These are phyloP conservation scores for Heterochromis multidens DNA, from an alignment of 2,113 vertebrate species.

Conservation along the genomic window DNA sequence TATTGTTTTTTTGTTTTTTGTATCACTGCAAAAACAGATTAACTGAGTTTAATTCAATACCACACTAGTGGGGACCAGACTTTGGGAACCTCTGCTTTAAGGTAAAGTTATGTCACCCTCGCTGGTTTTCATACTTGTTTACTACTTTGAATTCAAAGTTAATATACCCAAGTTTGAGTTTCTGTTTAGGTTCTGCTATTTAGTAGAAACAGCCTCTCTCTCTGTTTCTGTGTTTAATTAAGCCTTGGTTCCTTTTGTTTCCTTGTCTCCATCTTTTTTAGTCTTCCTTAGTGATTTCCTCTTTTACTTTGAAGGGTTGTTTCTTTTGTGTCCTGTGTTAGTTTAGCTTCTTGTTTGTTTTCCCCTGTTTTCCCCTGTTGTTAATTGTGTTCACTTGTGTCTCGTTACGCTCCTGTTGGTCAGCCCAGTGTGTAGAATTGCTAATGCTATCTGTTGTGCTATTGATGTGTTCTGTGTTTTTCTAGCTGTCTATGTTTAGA, in stretches of 20 bases:
- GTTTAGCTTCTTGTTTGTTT: not conserved
- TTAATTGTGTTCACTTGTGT: too few relatives aligned
- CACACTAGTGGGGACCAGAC: fast-evolving
- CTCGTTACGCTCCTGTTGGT: too few relatives aligned
- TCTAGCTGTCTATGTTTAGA: too few relatives aligned
- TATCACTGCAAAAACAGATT: too few relatives aligned
- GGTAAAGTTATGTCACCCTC: not conserved
- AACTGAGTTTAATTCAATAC: not conserved
- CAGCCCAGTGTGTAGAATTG: too few relatives aligned
- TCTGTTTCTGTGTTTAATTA: not conserved
- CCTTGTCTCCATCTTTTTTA: not conserved
- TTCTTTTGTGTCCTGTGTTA: not conserved
- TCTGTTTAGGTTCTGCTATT: fast-evolving
- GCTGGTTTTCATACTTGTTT: not conserved
- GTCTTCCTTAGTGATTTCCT: not conserved
- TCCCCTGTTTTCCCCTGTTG: not conserved
- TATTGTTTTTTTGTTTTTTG: too few relatives aligned
- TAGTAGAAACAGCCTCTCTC: fast-evolving
- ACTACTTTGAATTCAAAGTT: not conserved
- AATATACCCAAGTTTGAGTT: not conserved
- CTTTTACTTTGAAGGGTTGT: not conserved
- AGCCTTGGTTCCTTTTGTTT: not conserved
- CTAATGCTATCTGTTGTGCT: too few relatives aligned
- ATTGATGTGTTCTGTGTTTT: too few relatives aligned
- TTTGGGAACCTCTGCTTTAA: not conserved